Conservation (phyloP, 2,113 vertebrate species). For the Salvator merianae region DNA sequence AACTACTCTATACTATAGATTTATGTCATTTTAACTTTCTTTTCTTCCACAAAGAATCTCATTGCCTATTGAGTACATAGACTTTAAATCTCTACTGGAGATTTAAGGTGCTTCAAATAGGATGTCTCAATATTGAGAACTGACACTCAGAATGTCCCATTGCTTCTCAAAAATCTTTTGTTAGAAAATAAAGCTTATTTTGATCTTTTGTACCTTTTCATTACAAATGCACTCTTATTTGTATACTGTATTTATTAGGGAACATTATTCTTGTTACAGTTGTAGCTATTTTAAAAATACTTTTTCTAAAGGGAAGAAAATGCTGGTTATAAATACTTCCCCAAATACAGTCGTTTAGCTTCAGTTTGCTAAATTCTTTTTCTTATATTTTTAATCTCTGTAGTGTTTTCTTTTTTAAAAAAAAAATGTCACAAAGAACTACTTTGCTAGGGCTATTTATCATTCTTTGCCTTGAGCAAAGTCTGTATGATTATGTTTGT, state of each 20-base stretch:
- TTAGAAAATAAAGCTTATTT: not conserved
- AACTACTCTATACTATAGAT: no score
- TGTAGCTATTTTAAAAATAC: not conserved
- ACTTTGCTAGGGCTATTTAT: constrained; percentile 35
- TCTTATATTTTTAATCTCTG: constrained; percentile 43
- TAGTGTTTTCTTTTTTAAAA: not conserved
- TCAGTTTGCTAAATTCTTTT: constrained; percentile 29
- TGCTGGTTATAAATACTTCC: constrained; percentile 21
- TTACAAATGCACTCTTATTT: constrained; percentile 15
- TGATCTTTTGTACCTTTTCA: not conserved
- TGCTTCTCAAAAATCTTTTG: not conserved
- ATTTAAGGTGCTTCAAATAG: not conserved
- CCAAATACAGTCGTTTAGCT: constrained; percentile 14
- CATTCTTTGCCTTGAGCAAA: constrained; percentile 37
- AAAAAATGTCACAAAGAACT: constrained; percentile 34
- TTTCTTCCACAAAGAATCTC: no score
- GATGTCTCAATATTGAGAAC: not conserved
- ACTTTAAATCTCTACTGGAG: not conserved
- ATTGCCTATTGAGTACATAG: no score
- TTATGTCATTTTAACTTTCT: no score
- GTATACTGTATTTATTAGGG: not conserved
- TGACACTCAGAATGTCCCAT: not conserved
- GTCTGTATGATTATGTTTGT: constrained; percentile 31
- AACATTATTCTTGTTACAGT: constrained; percentile 1
- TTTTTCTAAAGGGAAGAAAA: constrained; percentile 42